Evolutionary conservation across 1,140 invertebrate species (phyloP), one percentile per base, ranked within the genome.

Genomic region (Trinorchestia longiramus): DNA sequence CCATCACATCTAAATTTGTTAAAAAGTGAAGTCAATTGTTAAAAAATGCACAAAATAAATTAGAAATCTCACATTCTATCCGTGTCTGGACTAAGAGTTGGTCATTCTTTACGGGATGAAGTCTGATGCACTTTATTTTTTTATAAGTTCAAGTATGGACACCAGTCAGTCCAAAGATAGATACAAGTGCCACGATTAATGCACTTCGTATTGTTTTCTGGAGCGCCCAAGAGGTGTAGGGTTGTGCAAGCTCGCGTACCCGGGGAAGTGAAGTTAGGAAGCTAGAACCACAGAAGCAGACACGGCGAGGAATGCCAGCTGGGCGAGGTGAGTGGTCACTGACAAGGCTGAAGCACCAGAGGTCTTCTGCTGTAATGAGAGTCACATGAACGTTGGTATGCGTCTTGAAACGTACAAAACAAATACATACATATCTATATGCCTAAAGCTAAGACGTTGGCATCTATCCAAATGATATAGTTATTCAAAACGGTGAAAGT

Each of bases 281-380:
- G 88, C 88, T 11, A 90, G 43, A 77, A 77, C 62, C 0, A 41
- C 28, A 41, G 88, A 90, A 90, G 88, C 41, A 11, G 43, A 11
- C 88, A 90, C 0, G 43, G 88, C n/a, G 36, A 41, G 43, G 28
- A 90, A 36, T 0, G 43, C 88, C 41, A 90, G 0, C 88, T 17
- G 28, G 88, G 88, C 43, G 41, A 90, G n/a, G 88, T 41, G n/a
- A 4, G 88, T 42, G 62, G 62, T 77, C 62, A 91, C 88, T 4
- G 43, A 42, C 44, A 94, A 4, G 11, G 44, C 43, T 44, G 92
- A 45, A 15, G 92, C 43, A 45, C 92, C 92, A n/a, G 92, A 94
- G 43, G 92, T 94, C 92, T 94, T 94, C 92, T 94, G 92, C 92
- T 94, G 92, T 47, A 94, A 94, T 77, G 62, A 45, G 44, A 94